Base-by-base conservation (phyloP, 2,888 invertebrate genomes). In the Leptinotarsa juncta region DNA sequence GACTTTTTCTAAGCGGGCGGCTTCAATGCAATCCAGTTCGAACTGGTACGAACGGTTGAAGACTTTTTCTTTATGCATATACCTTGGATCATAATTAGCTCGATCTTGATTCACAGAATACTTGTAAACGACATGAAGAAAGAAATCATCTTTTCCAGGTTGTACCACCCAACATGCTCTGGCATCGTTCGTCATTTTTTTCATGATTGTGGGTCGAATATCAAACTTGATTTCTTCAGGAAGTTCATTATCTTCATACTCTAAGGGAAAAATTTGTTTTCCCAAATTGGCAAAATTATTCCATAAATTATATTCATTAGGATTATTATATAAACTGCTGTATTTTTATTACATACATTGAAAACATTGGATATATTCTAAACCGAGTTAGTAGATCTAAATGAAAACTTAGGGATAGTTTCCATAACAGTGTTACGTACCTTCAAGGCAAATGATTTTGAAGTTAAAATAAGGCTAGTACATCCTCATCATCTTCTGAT, bases 31-130 rank as follows among this genome's bases (percentile, higher is more conserved):
- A 77, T 90, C 90, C 62, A 91, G 82, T 80, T 91, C 91, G 77
- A 89, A 91, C 78, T 89, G 90, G 81, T 90, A 91, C 0, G 91
- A 90, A 12, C 91, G 89, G 62, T 91, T 90, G 82, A 91, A 91
- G 1, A 91, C 81, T 72, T 83, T 82, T 70, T 85, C 84, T 78
- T 80, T 84, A 70, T 84, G 81, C 72, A 82, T 83, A 75, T 81
- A 86, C 42, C 82, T 82, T 0, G 83, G 84, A 78, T 87, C 83
- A 57, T 84, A 84, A 73, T 78, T 82, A 7, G 76, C 73, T 15
- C 50, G 60, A 20, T 81, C 78, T 10, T 65, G 57, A 4, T 79
- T 78, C 7, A 82, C 78, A 4, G 87, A 88, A 78, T 88, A 90
- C 55, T 88, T 86, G 80, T 85, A 89, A 1, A 90, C 88, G 42